phyloP scores from a whole-genome alignment of 2,888 invertebrate genomes.

The Cordilura impudica region DNA sequence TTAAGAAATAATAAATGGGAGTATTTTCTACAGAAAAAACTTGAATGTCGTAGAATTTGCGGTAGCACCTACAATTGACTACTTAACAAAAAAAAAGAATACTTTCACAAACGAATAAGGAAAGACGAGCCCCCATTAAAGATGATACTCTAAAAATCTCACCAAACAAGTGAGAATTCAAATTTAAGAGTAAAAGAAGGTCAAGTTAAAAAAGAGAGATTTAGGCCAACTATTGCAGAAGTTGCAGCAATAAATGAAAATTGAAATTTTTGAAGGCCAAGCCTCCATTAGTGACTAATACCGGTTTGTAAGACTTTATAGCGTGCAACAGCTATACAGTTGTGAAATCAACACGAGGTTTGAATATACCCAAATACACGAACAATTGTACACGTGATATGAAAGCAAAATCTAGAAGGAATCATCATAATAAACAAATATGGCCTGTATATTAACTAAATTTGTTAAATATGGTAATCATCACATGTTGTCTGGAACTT shows the following conservation, averaged over 20 bases:
- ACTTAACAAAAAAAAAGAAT: neutral
- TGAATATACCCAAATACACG: neutral
- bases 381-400: conserved; percentile 43
- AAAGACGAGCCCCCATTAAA: neutral
- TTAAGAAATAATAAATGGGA: neutral
- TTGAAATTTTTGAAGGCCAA: conserved; percentile 36
- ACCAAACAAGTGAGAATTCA: neutral
- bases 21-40: neutral
- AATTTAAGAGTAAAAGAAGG: neutral
- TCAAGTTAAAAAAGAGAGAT: neutral
- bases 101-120: no score
- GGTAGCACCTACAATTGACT: neutral
- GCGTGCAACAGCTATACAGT: neutral
- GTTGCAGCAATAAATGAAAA: neutral
- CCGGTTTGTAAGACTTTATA: conserved; percentile 16
- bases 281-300: conserved; percentile 56
- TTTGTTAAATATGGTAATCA: no score
- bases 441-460: no score
- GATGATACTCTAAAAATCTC: neutral
- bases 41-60: neutral
- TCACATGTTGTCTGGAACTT: no score
- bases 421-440: no score
- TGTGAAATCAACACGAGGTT: conserved; percentile 14
- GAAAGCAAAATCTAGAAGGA: neutral
- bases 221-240: neutral